phyloP scores from a whole-genome alignment of 2,797 vertebrate genomes.

The Gila robusta region DNA sequence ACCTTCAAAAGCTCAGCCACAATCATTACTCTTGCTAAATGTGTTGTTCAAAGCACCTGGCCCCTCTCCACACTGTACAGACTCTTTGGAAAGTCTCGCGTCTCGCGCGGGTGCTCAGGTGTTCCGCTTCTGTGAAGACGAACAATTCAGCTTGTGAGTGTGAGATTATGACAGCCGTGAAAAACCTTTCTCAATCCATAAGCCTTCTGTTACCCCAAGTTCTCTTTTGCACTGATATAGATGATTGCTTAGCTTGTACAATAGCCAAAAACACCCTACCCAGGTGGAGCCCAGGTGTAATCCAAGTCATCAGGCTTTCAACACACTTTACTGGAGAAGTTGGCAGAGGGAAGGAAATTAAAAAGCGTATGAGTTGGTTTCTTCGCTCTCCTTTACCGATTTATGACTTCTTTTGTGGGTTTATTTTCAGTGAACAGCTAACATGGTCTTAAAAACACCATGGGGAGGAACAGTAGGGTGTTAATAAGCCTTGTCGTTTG shows the following conservation, averaged over 20 bases:
- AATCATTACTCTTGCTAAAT: slow-evolving; percentile 46
- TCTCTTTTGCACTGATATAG: slow-evolving; percentile 40
- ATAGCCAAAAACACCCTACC: slow-evolving; percentile 31
- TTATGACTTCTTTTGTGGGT: not conserved
- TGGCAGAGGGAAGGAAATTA: slow-evolving; percentile 27
- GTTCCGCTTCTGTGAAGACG: slow-evolving; percentile 54
- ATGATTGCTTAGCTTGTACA: slow-evolving; percentile 39
- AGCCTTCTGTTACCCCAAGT: slow-evolving; percentile 43
- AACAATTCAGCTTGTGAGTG: slow-evolving; percentile 48
- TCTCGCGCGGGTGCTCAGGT: slow-evolving; percentile 45
- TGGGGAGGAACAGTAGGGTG: slow-evolving; percentile 11
- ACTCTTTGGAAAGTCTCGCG: slow-evolving; percentile 17
- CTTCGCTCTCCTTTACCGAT: slow-evolving; percentile 30
- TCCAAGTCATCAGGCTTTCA: slow-evolving; percentile 33
- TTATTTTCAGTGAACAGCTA: slow-evolving; percentile 18
- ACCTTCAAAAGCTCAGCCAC: slow-evolving; percentile 32
- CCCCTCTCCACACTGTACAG: slow-evolving; percentile 49
- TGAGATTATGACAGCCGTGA: slow-evolving; percentile 48
- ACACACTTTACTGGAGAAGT: slow-evolving; percentile 21
- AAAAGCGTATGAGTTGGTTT: not conserved
- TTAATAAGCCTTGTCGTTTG: not conserved
- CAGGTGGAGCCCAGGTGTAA: slow-evolving; percentile 47
- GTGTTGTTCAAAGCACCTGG: slow-evolving; percentile 61
- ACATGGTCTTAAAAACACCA: slow-evolving; percentile 11
- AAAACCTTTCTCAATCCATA: slow-evolving; percentile 40